Conservation (phyloP, 1,140 invertebrate genomes). For the Ericerus pela region DNA sequence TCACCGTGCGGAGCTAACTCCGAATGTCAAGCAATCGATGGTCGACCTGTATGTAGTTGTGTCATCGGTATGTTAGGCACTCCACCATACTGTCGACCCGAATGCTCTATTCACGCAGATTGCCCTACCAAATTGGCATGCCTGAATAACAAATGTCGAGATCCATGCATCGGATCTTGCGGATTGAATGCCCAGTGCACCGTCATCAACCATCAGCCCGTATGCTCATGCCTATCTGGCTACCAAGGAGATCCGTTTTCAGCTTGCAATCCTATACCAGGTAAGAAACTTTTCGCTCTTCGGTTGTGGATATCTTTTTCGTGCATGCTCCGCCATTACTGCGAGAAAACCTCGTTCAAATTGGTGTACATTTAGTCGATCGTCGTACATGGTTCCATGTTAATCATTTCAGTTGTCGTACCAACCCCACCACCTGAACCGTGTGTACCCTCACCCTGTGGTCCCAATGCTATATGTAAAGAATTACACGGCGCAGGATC, state of each 20-base stretch:
- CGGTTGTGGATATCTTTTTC: neutral
- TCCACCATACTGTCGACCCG: slow-evolving; percentile 32
- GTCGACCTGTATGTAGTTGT: slow-evolving; percentile 59
- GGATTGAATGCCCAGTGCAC: slow-evolving; percentile 34
- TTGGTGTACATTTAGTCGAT: too few relatives aligned
- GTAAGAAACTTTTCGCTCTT: slow-evolving; percentile 20
- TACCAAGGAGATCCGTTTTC: slow-evolving; percentile 36
- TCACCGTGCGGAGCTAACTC: slow-evolving; percentile 72
- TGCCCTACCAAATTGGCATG: slow-evolving; percentile 30
- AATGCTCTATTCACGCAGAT: slow-evolving; percentile 33
- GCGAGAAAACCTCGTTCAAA: neutral
- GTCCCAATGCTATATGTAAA: slow-evolving; percentile 54
- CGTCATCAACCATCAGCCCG: slow-evolving; percentile 32
- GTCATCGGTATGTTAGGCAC: slow-evolving; percentile 53
- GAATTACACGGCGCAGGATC: slow-evolving; percentile 34
- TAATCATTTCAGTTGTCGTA: slow-evolving; percentile 22
- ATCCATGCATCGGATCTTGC: slow-evolving; percentile 33
- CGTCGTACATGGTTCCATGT: too few relatives aligned
- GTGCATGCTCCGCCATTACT: neutral
- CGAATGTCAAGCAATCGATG: slow-evolving; percentile 50
- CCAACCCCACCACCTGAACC: slow-evolving; percentile 36
- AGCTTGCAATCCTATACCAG: slow-evolving; percentile 28
- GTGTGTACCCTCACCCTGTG: slow-evolving; percentile 64
- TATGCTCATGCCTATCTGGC: slow-evolving; percentile 33
- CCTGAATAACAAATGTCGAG: slow-evolving; percentile 29